Conservation (phyloP, 2,797 vertebrate genomes). For the Anguilla anguilla region DNA sequence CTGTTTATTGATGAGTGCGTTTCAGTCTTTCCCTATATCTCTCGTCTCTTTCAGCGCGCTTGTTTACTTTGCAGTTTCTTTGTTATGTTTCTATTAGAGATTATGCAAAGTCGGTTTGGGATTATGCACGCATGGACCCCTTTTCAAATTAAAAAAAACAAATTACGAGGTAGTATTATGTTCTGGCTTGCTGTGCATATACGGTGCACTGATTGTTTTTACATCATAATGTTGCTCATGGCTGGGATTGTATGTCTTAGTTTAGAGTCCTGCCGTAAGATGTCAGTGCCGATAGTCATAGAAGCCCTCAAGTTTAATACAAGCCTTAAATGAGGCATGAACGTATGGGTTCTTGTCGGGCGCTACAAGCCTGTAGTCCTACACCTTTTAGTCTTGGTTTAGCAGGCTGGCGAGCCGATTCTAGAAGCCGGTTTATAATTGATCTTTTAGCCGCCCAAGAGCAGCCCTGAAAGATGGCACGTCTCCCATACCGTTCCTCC, state of each 20-base stretch:
- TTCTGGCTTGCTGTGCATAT: constrained; percentile 58
- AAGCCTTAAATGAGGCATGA: not conserved
- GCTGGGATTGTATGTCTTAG: constrained; percentile 27
- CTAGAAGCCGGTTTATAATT: constrained; percentile 64
- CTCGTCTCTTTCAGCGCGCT: not conserved
- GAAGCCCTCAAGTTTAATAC: constrained; percentile 25
- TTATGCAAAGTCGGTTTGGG: constrained; percentile 74
- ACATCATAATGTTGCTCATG: constrained; percentile 40
- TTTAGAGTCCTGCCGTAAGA: constrained; percentile 60
- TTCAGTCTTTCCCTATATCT: constrained; percentile 15
- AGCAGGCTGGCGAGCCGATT: constrained; percentile 59
- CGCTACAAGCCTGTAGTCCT: not conserved
- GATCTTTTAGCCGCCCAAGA: constrained; percentile 68
- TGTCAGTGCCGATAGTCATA: constrained; percentile 44
- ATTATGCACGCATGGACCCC: constrained; percentile 59
- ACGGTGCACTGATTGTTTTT: constrained; percentile 56
- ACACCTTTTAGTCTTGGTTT: constrained; percentile 44
- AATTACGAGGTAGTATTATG: constrained; percentile 63
- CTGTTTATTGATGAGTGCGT: constrained; percentile 47
- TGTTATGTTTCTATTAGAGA: constrained; percentile 64
- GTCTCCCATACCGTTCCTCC: constrained; percentile 64
- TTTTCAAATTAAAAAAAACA: constrained; percentile 57
- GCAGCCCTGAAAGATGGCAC: constrained; percentile 51
- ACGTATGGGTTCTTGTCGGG: not conserved
- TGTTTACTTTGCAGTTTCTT: constrained; percentile 61